Conservation (phyloP, 2,888 invertebrate genomes). For the Habroteleia sp. region DNA sequence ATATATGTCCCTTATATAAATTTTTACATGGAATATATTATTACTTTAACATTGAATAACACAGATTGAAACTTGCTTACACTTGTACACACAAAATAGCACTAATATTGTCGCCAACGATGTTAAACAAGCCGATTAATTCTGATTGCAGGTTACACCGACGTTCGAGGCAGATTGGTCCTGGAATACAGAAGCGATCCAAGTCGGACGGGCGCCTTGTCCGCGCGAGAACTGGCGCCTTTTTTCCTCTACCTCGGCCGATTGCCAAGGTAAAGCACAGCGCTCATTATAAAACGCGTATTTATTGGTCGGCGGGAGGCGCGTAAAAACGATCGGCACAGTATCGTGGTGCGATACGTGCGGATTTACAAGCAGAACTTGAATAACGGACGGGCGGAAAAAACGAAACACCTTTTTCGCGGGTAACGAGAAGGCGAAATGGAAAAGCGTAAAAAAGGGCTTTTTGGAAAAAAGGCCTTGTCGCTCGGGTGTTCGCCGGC, state of each 20-base stretch:
- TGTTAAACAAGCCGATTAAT: slow-evolving; percentile 9
- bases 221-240: slow-evolving; percentile 87
- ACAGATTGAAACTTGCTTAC: no score
- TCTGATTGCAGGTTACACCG: slow-evolving; percentile 84
- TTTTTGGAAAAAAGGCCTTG: slow-evolving; percentile 43
- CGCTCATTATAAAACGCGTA: slow-evolving; percentile 34
- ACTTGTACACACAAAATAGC: no score
- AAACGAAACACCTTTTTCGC: neutral
- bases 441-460: slow-evolving; percentile 51
- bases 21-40: no score
- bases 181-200: slow-evolving; percentile 85
- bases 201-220: slow-evolving; percentile 84
- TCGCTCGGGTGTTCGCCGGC: slow-evolving; percentile 39
- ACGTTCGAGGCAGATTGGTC: slow-evolving; percentile 85
- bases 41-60: no score
- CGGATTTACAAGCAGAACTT: slow-evolving; percentile 13
- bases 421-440: slow-evolving; percentile 24
- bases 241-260: slow-evolving; percentile 87
- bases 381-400: slow-evolving; percentile 14
- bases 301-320: slow-evolving; percentile 27
- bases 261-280: slow-evolving; percentile 85
- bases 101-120: no score
- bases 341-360: slow-evolving; percentile 14
- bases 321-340: slow-evolving; percentile 35
- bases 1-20: no score